Conservation (phyloP, 2,797 vertebrate species). For the Syncerus caffer region DNA sequence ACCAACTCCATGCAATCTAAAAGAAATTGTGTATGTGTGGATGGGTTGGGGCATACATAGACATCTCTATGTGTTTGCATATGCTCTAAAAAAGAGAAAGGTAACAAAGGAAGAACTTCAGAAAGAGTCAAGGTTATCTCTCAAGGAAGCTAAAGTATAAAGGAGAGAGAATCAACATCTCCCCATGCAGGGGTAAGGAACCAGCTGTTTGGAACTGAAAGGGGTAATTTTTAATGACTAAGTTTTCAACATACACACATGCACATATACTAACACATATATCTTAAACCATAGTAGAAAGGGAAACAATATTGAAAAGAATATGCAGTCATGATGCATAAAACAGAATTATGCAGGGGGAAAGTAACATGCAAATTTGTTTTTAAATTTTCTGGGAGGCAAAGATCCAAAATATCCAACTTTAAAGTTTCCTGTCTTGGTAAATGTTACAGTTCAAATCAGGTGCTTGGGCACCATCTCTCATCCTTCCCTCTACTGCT, state of each 20-base stretch:
- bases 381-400: neutral
- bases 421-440: neutral
- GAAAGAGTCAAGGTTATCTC: neutral
- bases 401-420: neutral
- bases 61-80: neutral
- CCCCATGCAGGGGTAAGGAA: neutral
- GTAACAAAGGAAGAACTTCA: neutral
- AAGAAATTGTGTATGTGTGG: neutral
- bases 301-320: neutral
- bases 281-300: neutral
- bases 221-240: neutral
- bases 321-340: neutral
- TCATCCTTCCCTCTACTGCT: neutral
- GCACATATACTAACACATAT: neutral
- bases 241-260: neutral
- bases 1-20: neutral
- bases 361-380: neutral
- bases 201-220: neutral
- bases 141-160: neutral
- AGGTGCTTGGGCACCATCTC: neutral
- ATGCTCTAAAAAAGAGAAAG: neutral
- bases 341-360: neutral
- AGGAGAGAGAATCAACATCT: neutral
- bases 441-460: neutral
- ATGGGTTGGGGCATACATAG: too few species aligned